Conservation (phyloP, 2,888 invertebrate genomes). For the Monopis laevigella region DNA sequence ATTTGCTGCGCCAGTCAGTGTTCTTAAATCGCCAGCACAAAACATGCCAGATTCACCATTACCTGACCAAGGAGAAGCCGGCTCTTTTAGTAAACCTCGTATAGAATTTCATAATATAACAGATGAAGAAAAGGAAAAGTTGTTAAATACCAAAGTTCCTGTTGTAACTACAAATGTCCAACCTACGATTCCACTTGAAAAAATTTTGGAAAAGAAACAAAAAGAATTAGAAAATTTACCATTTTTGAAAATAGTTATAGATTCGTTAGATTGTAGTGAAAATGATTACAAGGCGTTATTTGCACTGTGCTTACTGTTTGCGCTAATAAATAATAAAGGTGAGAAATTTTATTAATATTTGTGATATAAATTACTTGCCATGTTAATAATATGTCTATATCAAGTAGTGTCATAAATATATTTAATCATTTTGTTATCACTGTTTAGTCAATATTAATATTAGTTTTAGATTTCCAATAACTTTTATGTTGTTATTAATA, state of each 20-base stretch:
- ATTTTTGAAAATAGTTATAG: constrained; percentile 89
- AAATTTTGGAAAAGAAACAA: constrained; percentile 40
- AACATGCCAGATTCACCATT: constrained; percentile 60
- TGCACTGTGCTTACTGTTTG: constrained; percentile 90
- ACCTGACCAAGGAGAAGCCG: constrained; percentile 54
- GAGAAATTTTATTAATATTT: constrained; percentile 29
- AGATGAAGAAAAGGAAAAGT: constrained; percentile 90
- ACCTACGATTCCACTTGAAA: constrained; percentile 33
- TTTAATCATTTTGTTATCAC: too few relatives aligned
- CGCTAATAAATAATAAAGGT: constrained; percentile 95
- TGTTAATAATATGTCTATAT: too few relatives aligned
- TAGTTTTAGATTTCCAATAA: too few relatives aligned
- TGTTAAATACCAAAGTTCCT: constrained; percentile 33
- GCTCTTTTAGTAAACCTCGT: constrained; percentile 40
- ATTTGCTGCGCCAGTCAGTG: constrained; percentile 28
- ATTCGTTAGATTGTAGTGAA: constrained; percentile 87
- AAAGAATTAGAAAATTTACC: constrained; percentile 71
- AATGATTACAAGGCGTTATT: constrained; percentile 96
- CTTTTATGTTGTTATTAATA: too few relatives aligned
- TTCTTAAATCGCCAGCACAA: constrained; percentile 26
- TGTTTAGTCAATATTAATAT: too few relatives aligned
- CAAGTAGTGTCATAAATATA: too few relatives aligned
- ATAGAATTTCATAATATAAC: constrained; percentile 81
- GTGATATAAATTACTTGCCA: too few relatives aligned
- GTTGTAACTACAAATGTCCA: constrained; percentile 26